phyloP scores from a whole-genome alignment of 2,797 vertebrate genomes.

The Myotis findleyi region DNA sequence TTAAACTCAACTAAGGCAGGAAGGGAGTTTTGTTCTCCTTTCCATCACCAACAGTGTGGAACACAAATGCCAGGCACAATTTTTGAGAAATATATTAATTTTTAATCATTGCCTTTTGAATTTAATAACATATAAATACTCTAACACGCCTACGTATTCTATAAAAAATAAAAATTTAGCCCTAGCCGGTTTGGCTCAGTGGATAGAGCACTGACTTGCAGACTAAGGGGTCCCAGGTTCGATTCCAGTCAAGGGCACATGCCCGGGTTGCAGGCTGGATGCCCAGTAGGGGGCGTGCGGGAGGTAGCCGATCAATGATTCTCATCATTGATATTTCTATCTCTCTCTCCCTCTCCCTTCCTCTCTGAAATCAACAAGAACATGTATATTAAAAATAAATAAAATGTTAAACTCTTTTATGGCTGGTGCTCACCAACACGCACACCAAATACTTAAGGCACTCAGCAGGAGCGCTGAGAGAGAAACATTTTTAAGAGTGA shows the following conservation, averaged over 20 bases:
- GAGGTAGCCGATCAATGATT: too few relatives aligned
- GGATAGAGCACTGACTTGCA: too few relatives aligned
- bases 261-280: too few relatives aligned
- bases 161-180: not conserved
- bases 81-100: not conserved
- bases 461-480: not conserved
- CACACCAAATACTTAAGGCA: not conserved
- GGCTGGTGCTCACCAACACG: not conserved
- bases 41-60: not conserved
- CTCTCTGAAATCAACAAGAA: too few relatives aligned
- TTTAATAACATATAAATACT: not conserved
- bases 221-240: too few relatives aligned
- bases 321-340: too few relatives aligned
- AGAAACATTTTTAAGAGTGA: not conserved
- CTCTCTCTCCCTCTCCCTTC: too few relatives aligned
- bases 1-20: not conserved
- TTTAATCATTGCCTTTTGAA: conserved; percentile 21
- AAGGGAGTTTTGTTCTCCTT: not conserved
- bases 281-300: too few relatives aligned
- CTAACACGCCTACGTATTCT: not conserved
- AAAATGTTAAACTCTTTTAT: not conserved
- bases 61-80: not conserved
- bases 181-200: too few relatives aligned
- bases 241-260: too few relatives aligned
- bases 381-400: not conserved